phyloP scores from a whole-genome alignment of 2,888 invertebrate genomes.

The Nipponacmea schrenckii region DNA sequence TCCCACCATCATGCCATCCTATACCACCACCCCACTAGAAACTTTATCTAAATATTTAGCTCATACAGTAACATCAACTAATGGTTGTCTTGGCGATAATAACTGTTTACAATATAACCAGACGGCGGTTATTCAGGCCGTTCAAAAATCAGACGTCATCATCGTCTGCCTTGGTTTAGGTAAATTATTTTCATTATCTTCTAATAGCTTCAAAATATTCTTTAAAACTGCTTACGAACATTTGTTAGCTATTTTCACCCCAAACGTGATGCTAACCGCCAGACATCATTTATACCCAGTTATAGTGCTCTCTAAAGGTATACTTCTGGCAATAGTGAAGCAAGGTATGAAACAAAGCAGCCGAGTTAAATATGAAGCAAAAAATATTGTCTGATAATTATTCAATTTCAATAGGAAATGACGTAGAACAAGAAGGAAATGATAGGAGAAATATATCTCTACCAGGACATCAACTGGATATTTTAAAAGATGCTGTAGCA shows the following conservation, averaged over 20 bases:
- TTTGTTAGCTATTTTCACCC: too few species aligned
- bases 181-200: slow-evolving; percentile 14
- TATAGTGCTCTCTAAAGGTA: too few species aligned
- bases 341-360: too few species aligned
- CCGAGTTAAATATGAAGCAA: too few species aligned
- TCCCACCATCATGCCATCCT: slow-evolving; percentile 39
- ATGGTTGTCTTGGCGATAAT: slow-evolving; percentile 47
- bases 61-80: slow-evolving; percentile 34
- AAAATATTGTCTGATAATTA: too few species aligned
- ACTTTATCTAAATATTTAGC: not conserved
- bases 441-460: not conserved
- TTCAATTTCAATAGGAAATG: not conserved
- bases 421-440: not conserved
- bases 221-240: too few species aligned
- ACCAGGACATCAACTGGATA: not conserved
- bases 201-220: too few species aligned
- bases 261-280: too few species aligned
- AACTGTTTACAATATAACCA: slow-evolving; percentile 44
- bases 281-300: too few species aligned
- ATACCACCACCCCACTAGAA: slow-evolving; percentile 45
- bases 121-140: slow-evolving; percentile 36
- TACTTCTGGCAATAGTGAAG: too few species aligned
- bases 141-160: slow-evolving; percentile 41
- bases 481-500: not conserved
- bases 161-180: slow-evolving; percentile 59